phyloP scores from a whole-genome alignment of 2,888 invertebrate species.

The Xiphydria camelus region DNA sequence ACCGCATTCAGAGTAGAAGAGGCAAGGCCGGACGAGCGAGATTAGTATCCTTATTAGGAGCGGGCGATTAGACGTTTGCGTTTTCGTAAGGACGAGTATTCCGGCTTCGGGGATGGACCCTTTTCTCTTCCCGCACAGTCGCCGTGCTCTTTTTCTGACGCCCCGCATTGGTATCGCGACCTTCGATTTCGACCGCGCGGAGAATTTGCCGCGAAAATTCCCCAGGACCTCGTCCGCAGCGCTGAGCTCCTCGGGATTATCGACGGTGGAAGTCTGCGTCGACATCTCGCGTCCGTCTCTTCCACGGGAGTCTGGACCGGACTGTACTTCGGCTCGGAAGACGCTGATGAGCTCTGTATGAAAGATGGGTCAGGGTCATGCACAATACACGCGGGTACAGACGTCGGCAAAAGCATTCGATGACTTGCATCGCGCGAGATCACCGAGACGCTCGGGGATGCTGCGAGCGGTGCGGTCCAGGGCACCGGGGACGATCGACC shows the following conservation, averaged over 20 bases:
- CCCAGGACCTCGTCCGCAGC: too few species aligned
- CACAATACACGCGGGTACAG: constrained; percentile 39
- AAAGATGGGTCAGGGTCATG: constrained; percentile 51
- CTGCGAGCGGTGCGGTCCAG: too few species aligned
- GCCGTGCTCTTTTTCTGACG: neutral
- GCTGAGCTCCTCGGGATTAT: too few species aligned
- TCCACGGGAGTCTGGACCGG: constrained; percentile 29
- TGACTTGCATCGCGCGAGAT: neutral
- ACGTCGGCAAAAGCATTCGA: constrained; percentile 34
- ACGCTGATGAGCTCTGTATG: constrained; percentile 47
- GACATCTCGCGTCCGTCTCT: too few species aligned
- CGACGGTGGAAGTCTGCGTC: too few species aligned
- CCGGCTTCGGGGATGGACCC: neutral
- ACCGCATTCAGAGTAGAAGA: constrained; percentile 45
- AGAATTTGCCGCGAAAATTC: too few species aligned
- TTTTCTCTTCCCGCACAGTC: neutral
- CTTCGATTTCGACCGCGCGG: too few species aligned
- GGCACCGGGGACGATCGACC: too few species aligned
- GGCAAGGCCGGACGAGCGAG: constrained; percentile 50
- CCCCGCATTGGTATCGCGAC: neutral
- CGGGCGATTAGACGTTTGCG: neutral
- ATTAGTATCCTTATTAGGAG: constrained; percentile 45
- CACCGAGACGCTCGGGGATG: too few species aligned
- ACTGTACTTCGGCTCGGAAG: constrained; percentile 46
- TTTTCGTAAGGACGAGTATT: neutral